Percentiles rank a stretch among this genome's conserved stretches.
These are phyloP conservation scores for Pheosia gnoma DNA, from an alignment of 2,888 invertebrate species.

Conservation along the genomic window DNA sequence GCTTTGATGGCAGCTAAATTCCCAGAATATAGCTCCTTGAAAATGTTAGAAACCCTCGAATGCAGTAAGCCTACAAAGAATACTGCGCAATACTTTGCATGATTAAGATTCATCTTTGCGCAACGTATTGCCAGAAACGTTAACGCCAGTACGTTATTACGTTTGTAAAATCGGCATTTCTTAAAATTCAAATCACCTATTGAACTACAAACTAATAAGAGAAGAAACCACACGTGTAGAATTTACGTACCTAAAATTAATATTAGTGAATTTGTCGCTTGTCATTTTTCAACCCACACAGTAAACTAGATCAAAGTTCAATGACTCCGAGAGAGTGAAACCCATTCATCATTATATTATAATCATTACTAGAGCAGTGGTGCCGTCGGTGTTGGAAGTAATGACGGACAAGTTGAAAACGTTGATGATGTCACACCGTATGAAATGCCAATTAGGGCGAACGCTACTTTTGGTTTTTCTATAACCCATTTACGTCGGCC, in stretches of 20 bases:
- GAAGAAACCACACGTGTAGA: slow-evolving; percentile 35
- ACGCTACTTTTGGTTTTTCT: slow-evolving; percentile 29
- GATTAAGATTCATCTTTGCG: slow-evolving; percentile 14
- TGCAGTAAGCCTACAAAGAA: slow-evolving; percentile 15
- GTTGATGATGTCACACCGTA: slow-evolving; percentile 61
- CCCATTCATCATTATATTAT: slow-evolving; percentile 70
- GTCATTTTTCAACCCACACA: slow-evolving; percentile 70
- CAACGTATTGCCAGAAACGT: slow-evolving; percentile 14
- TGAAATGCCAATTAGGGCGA: slow-evolving; percentile 57
- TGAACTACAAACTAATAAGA: slow-evolving; percentile 25
- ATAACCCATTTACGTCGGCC: slow-evolving; percentile 40
- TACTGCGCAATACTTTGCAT: slow-evolving; percentile 15
- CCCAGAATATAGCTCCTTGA: slow-evolving; percentile 9
- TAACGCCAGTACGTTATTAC: no score
- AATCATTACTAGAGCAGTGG: slow-evolving; percentile 70
- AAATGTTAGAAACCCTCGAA: slow-evolving; percentile 11
- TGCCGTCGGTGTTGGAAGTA: slow-evolving; percentile 56
- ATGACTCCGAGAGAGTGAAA: slow-evolving; percentile 74
- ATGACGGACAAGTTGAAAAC: slow-evolving; percentile 64
- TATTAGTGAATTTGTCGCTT: slow-evolving; percentile 48
- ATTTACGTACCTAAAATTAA: slow-evolving; percentile 41
- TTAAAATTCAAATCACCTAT: slow-evolving; percentile 9
- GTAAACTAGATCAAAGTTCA: slow-evolving; percentile 77
- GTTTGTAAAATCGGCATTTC: slow-evolving; percentile 18
- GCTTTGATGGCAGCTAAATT: slow-evolving; percentile 33